Evolutionary conservation across 2,888 invertebrate species (phyloP).

Genomic region (Ectemnius cavifrons): DNA sequence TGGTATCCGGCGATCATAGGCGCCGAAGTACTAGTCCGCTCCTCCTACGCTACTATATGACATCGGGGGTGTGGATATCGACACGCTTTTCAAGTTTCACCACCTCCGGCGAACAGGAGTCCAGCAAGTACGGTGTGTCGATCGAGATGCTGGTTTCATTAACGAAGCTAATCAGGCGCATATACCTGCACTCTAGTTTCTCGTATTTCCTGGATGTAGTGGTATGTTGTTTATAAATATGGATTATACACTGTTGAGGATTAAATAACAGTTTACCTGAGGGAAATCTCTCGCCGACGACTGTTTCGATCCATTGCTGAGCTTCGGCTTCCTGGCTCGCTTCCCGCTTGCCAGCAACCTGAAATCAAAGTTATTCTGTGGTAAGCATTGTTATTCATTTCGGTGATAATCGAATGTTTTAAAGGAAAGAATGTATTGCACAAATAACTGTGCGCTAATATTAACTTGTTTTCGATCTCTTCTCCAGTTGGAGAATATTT

Average conservation of each 20-base stretch:
- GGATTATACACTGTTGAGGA: background rate
- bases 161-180: constrained; percentile 25
- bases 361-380: constrained; percentile 22
- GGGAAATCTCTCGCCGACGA: constrained; percentile 89
- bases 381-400: background rate
- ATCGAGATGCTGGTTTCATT: constrained; percentile 21
- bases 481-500: too few species aligned
- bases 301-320: constrained; percentile 91
- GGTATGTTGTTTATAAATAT: background rate
- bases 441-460: background rate
- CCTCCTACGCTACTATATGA: too few species aligned
- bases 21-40: too few species aligned
- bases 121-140: constrained; percentile 50
- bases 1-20: constrained; percentile 63
- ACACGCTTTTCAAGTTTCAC: constrained; percentile 70
- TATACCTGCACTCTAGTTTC: background rate
- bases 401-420: background rate
- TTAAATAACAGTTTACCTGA: constrained; percentile 70
- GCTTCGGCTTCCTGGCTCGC: constrained; percentile 89
- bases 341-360: constrained; percentile 91
- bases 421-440: too few species aligned
- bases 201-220: too few species aligned
- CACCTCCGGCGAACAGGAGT: constrained; percentile 72
- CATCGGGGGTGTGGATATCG: constrained; percentile 57
- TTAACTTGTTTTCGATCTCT: background rate